Evolutionary conservation across 2,888 invertebrate species (phyloP).

Genomic region (Crematogaster levior): DNA sequence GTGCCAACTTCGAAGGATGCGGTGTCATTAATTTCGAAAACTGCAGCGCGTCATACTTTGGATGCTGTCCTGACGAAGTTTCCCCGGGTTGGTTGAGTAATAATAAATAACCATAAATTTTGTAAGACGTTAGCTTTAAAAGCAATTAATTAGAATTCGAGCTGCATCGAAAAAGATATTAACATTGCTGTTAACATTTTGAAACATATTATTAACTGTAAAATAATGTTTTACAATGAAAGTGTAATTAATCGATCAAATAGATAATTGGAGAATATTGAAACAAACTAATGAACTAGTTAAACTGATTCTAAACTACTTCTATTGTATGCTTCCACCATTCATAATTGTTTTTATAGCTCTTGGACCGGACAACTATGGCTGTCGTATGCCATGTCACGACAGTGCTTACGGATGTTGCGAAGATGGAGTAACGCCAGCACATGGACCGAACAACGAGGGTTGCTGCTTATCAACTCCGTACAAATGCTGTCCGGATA

Average conservation of each 20-base stretch:
- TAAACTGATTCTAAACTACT: neutral
- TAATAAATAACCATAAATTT: neutral
- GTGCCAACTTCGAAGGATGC: slow-evolving; percentile 89
- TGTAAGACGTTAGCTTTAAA: neutral
- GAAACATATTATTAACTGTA: neutral
- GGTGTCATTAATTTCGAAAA: slow-evolving; percentile 85
- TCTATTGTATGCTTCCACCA: neutral
- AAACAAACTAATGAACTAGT: neutral
- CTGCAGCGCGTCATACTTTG: slow-evolving; percentile 88
- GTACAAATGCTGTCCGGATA: slow-evolving; percentile 97
- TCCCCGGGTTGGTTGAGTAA: slow-evolving; percentile 86
- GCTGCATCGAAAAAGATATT: neutral
- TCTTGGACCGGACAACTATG: slow-evolving; percentile 90
- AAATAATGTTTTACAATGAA: neutral
- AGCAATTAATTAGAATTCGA: neutral
- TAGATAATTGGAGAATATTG: neutral
- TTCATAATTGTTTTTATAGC: slow-evolving; percentile 85
- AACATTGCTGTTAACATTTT: neutral
- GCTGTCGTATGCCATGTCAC: slow-evolving; percentile 91
- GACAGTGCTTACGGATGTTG: slow-evolving; percentile 94
- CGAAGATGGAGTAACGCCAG: slow-evolving; percentile 92
- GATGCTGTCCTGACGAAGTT: slow-evolving; percentile 91
- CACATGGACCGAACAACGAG: slow-evolving; percentile 93
- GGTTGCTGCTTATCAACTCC: slow-evolving; percentile 92
- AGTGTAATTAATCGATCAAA: neutral